Percentiles rank a stretch among this genome's conserved stretches.
Evolutionary conservation across 2,888 invertebrate genomes (phyloP).

Genomic region (Spialia ferax): DNA sequence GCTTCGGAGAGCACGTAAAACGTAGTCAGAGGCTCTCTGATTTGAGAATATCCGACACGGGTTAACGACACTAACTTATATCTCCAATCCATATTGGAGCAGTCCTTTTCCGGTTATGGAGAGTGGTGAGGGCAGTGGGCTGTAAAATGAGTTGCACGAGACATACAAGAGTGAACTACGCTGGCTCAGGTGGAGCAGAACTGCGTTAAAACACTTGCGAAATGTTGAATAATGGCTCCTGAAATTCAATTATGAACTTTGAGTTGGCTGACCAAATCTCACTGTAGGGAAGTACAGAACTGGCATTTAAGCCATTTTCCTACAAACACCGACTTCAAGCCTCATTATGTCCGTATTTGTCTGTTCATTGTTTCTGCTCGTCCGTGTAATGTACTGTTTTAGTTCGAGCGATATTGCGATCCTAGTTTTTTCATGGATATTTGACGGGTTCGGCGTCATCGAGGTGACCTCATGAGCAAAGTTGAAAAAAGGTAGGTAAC

Average conservation of each 20-base stretch:
- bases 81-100: no score
- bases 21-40: no score
- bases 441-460: no score
- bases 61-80: no score
- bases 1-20: no score
- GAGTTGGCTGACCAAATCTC: not conserved
- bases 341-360: conserved; percentile 36
- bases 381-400: conserved; percentile 11
- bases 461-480: no score
- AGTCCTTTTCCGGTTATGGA: no score
- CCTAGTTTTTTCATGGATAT: no score
- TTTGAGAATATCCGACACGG: no score
- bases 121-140: no score
- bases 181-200: not conserved
- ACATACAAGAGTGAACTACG: not conserved
- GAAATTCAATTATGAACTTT: conserved; percentile 22
- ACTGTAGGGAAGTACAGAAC: not conserved
- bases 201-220: conserved; percentile 3
- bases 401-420: no score
- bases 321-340: conserved; percentile 28
- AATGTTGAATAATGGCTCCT: not conserved
- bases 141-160: not conserved
- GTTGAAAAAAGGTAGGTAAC: no score
- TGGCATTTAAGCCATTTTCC: conserved; percentile 17
- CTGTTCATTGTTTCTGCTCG: conserved; percentile 32